Evolutionary conservation across 92 coral and sea anemone genomes (phyloP), one percentile per base, ranked within the genome.

Genomic region (Umimayanthus kanabou): DNA sequence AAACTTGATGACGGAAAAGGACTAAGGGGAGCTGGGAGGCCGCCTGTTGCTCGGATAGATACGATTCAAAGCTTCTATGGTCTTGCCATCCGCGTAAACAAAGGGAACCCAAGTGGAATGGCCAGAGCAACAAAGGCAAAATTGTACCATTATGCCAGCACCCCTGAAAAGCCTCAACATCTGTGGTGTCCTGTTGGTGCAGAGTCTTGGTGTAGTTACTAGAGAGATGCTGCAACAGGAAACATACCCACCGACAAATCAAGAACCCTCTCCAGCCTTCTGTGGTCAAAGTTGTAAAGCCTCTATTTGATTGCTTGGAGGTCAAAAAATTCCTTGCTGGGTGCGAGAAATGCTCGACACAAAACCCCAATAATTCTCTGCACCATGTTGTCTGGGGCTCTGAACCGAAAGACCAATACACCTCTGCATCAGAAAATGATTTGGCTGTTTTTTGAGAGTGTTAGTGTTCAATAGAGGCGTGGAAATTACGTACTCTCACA

Each of bases 81-180:
- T 2, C 75, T 77, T 6, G 91, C 89, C 28, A 89, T 91, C 61
- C 70, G 92, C 20, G 92, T 91, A 14, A 93, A 93, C 79, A 91
- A 91, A 75, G 94, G 93, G 8, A 69, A 77, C 88, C 83, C 88
- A 8, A 67, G 39, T 1, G 88, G 42, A 58, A 91, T 93, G 94
- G 85, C 96, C 33, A 91, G 89, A 66, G 92, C 93, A 23, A 89
- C 90, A 13, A 87, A 87, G 83, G 95, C 95, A 29, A 91, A 86
- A 4, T 76, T 91, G 6, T 88, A 87, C 58, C 95, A 93, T 43
- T 89, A 91, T 43, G 71, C 88, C 40, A 93, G 93, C 71, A 89
- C 92, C 9, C 85, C 84, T 13, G 91, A 88, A 30, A 49, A 90
- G 18, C 92, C 93, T 3, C 80, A 80, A 7, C 93, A 90, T 71